phyloP scores from a whole-genome alignment of 2,797 vertebrate species.

The Diplodus sargus region DNA sequence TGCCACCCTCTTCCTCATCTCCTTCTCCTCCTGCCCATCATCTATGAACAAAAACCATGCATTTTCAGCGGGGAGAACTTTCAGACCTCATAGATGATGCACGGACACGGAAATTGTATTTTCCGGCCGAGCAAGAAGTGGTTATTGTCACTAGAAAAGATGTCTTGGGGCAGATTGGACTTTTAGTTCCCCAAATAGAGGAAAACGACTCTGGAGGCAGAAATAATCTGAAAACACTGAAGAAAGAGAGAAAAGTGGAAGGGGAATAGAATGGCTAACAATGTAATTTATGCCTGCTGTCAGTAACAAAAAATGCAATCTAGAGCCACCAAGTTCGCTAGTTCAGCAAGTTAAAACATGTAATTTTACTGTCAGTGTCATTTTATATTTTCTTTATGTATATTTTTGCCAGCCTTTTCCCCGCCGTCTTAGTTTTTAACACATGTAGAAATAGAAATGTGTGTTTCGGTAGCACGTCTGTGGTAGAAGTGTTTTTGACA shows the following conservation, averaged over 20 bases:
- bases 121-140: conserved; percentile 31
- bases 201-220: not conserved
- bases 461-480: not conserved
- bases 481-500: not conserved
- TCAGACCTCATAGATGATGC: conserved; percentile 51
- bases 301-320: not conserved
- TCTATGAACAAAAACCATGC: conserved; percentile 42
- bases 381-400: not conserved
- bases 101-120: conserved; percentile 46
- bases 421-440: not conserved
- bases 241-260: not conserved
- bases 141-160: conserved; percentile 41
- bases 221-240: conserved; percentile 20
- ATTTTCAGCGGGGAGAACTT: conserved; percentile 35
- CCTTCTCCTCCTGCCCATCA: conserved; percentile 30
- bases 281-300: not conserved
- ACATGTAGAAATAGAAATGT: not conserved
- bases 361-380: not conserved
- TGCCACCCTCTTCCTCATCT: conserved; percentile 45
- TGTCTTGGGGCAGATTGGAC: conserved; percentile 30
- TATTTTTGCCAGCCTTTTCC: not conserved
- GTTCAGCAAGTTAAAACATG: not conserved
- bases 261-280: not conserved
- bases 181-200: conserved; percentile 33
- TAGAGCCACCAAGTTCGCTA: not conserved